A percentile compares a stretch with the other conserved stretches of the same genome.
Conservation (phyloP, 2,888 invertebrate species). For the Dynastes tityus region DNA sequence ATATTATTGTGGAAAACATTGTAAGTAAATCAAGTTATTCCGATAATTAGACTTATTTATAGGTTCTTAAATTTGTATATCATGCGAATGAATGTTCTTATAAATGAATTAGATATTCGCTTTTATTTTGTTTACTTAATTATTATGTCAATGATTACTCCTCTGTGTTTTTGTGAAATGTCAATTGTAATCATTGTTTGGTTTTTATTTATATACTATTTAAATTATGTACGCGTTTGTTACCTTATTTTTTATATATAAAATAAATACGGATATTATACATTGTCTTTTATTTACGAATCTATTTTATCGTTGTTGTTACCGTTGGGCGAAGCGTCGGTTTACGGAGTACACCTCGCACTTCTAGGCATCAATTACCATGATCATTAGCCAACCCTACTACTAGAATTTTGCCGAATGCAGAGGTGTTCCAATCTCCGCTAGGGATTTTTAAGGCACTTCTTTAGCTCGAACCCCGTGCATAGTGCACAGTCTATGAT, state of each 20-base stretch:
- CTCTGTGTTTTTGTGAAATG: conserved; percentile 16
- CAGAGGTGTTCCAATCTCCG: too few relatives aligned
- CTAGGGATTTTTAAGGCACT: too few relatives aligned
- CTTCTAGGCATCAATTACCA: too few relatives aligned
- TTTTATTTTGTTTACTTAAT: conserved; percentile 3
- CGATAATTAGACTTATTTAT: not conserved
- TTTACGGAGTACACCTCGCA: too few relatives aligned
- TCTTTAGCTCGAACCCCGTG: too few relatives aligned
- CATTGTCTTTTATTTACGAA: too few relatives aligned
- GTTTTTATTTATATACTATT: conserved; percentile 40
- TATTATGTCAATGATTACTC: not conserved
- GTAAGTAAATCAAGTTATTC: not conserved
- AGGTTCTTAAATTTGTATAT: not conserved
- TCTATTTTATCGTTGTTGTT: too few relatives aligned
- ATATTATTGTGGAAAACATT: conserved; percentile 1
- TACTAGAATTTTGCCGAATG: too few relatives aligned
- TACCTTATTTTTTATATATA: conserved; percentile 38
- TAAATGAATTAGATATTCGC: conserved; percentile 13
- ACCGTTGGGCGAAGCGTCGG: too few relatives aligned
- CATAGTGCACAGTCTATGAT: too few relatives aligned
- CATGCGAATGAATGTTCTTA: not conserved
- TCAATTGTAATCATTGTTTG: conserved; percentile 21
- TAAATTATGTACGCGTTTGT: conserved; percentile 39
- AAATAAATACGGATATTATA: conserved; percentile 23
- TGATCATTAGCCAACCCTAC: too few relatives aligned